phyloP scores from a whole-genome alignment of 2,113 vertebrate species.

The Phrynosoma blainvillii region DNA sequence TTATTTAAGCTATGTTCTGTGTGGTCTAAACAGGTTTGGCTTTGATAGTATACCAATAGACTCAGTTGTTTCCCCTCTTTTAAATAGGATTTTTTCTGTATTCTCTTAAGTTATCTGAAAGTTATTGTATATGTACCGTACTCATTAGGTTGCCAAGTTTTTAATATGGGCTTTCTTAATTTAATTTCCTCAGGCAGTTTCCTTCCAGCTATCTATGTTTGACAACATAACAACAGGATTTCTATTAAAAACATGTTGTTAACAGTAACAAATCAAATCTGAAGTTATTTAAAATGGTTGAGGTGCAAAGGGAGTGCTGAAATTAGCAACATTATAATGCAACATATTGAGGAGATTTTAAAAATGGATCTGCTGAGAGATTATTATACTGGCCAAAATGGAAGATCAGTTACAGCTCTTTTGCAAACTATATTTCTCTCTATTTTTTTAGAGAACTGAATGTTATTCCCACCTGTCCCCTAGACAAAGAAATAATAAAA shows the following conservation, averaged over 20 bases:
- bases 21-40: background rate
- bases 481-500: conserved; percentile 84
- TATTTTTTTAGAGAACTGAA: conserved; percentile 74
- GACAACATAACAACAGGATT: background rate
- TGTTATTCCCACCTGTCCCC: conserved; percentile 79
- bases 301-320: background rate
- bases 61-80: background rate
- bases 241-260: background rate
- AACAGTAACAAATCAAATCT: background rate
- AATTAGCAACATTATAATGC: background rate
- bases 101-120: background rate
- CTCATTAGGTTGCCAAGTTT: background rate
- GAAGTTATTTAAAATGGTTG: background rate
- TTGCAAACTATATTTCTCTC: conserved; percentile 7
- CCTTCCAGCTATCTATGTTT: background rate
- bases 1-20: background rate
- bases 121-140: background rate
- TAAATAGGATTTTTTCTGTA: background rate
- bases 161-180: background rate
- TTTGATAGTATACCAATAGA: background rate
- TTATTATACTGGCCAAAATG: background rate
- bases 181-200: background rate
- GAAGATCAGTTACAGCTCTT: background rate
- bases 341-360: background rate
- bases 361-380: background rate